Base-by-base conservation (phyloP, 1,140 invertebrate species). In the Diplogasteroides magnus region DNA sequence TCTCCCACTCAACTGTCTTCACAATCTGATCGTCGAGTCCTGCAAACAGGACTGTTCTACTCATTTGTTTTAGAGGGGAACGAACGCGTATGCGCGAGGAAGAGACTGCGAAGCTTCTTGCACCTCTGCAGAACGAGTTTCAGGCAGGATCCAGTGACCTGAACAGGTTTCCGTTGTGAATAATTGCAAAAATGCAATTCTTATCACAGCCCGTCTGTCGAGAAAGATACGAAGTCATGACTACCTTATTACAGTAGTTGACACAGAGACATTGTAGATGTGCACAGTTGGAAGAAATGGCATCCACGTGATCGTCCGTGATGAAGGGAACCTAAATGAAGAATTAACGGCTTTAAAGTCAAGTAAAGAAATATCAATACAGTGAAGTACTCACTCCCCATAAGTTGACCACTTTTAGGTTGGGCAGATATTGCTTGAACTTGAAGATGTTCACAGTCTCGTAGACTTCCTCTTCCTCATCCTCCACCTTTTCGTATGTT, bases 371-470 rank as follows among this genome's bases (percentile, higher is more conserved):
- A 13, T 26, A 11, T 31, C 32, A 26, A 31, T 29, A 71, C 23
- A 15, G 56, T 31, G 27, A 55, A 32, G 32, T 29, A 68, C 67
- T 59, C n/a, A 82, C 78, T 28, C 82, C 78, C 78, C 80, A 97
- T 26, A 97, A 84, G 84, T 96, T 97, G 74, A 97, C 94, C 1
- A 96, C 92, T 71, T 92, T 86, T 25, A 97, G 85, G 85, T 97
- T 97, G 0, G 94, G 94, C 0, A 93, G 93, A 0, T 93, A 93
- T 15, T 91, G 92, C 83, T 98, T 98, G 1, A 98, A 85, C 80
- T 97, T 98, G 83, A 97, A 94, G 25, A 99, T 93, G 83, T 99
- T 98, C 74, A 99, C 94, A 0, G 98, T 96, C 86, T 98, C 96
- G 83, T 99, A 98, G 77, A 98, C 95, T 83, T 99, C 97, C 82